Evolutionary conservation across 2,113 vertebrate genomes (phyloP).

Genomic region (Apaloderma vittatum): DNA sequence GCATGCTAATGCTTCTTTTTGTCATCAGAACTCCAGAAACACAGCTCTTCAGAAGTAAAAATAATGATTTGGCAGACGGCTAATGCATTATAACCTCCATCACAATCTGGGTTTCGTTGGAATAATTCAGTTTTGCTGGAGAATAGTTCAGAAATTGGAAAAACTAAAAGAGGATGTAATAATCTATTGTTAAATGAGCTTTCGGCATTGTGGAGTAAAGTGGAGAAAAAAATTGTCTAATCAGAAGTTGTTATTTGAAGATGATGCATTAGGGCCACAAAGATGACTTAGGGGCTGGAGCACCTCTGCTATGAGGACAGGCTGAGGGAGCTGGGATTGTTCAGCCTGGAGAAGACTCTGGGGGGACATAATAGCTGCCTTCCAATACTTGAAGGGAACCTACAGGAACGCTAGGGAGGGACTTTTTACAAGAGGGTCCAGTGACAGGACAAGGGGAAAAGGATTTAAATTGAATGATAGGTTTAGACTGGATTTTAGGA

Average conservation of each 20-base stretch:
- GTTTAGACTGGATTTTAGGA: too few relatives aligned
- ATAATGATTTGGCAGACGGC: not conserved
- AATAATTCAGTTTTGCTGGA: not conserved
- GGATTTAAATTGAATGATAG: too few relatives aligned
- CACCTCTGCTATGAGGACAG: too few relatives aligned
- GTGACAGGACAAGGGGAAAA: too few relatives aligned
- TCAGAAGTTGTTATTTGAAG: not conserved
- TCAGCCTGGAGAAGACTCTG: too few relatives aligned
- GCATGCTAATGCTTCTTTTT: not conserved
- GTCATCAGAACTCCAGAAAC: not conserved
- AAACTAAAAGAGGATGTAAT: not conserved
- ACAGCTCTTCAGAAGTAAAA: not conserved
- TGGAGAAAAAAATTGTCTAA: not conserved
- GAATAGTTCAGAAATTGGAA: not conserved
- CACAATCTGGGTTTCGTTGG: not conserved
- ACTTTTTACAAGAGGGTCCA: too few relatives aligned
- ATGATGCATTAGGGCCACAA: not conserved
- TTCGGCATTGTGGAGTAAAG: not conserved
- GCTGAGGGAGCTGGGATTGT: too few relatives aligned
- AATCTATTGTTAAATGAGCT: not conserved
- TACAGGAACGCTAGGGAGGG: too few relatives aligned
- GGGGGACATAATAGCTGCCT: too few relatives aligned
- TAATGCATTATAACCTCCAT: not conserved
- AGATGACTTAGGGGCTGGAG: too few relatives aligned
- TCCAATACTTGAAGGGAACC: too few relatives aligned